Percentiles rank a stretch among this genome's conserved stretches.
Evolutionary conservation across 2,797 vertebrate genomes (phyloP).

Genomic region (Enteromius anoplus): DNA sequence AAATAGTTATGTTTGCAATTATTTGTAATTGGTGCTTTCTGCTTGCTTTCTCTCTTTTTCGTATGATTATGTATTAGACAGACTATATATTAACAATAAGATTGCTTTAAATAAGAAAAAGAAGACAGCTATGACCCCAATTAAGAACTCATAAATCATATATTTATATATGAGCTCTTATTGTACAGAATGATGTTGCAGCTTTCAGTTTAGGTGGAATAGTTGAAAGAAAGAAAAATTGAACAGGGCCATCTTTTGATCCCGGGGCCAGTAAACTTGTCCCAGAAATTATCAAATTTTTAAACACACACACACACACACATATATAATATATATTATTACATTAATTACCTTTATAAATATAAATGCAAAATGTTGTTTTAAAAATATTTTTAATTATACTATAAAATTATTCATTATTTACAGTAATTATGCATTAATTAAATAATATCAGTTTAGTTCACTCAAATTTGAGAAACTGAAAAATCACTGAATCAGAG

Average conservation of each 20-base stretch:
- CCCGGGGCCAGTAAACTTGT: not conserved
- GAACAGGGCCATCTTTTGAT: not conserved
- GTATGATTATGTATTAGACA: not conserved
- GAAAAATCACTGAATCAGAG: not conserved
- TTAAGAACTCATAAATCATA: not conserved
- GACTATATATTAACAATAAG: not conserved
- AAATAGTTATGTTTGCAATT: not conserved
- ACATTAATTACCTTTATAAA: not conserved
- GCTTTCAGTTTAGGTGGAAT: not conserved
- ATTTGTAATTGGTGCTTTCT: not conserved
- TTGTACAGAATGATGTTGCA: not conserved
- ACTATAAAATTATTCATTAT: not conserved
- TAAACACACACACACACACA: no score
- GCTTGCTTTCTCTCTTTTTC: not conserved
- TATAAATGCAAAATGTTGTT: not conserved
- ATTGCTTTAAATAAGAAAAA: not conserved
- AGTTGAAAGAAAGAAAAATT: not conserved
- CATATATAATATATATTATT: no score
- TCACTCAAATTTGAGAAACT: not conserved
- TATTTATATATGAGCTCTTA: not conserved
- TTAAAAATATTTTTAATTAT: not conserved
- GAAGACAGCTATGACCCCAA: not conserved
- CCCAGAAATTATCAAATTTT: not conserved
- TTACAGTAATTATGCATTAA: not conserved
- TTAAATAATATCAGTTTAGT: not conserved